Base-by-base conservation (phyloP, 2,888 invertebrate species). In the Thecophora atra region DNA sequence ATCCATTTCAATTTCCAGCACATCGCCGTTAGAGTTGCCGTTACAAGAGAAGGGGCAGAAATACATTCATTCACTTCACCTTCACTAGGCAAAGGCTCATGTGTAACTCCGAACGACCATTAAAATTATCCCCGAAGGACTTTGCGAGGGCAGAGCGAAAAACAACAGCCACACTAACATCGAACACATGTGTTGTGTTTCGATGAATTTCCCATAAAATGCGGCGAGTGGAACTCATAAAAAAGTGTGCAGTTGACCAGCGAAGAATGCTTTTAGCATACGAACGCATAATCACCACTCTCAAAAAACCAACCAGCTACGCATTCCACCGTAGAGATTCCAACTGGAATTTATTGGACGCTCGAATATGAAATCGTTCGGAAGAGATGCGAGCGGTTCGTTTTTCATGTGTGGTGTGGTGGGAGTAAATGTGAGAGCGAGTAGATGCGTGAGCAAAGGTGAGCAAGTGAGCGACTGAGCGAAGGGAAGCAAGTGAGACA, bases 61-160 rank as follows among this genome's bases (percentile, higher is more conserved):
- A 37, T 8, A 37, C 7, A 11, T 37, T 37, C 37, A 8, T 11
- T 37, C 37, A n/a, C n/a, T n/a, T n/a, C n/a, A n/a, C 64, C 52
- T 67, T 52, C 52, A 78, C 78, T 80, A 71, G 70, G 69, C 70
- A 71, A 70, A 15, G 19, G 26, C 79, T 76, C 47, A 47, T 47
- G n/a, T 47, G 47, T 47, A 47, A 47, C 77, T 72, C 77, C 78
- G 78, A 78, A 80, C 79, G 80, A 81, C 83, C 84, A 85, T 84
- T 84, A 82, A 85, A 85, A 85, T 85, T 84, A 83, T 84, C 82
- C 85, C 84, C 85, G 52, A 64, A 37, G 62, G 30, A 37, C 30
- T 30, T 63, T 15, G 24, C 44, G 44, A n/a, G 15, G 19, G 26
- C 62, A 60, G 54, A 67, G 42, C 56, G 54, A 67, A 42, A 56